phyloP scores from a whole-genome alignment of 2,888 invertebrate genomes.

The Drosophila maculinotata region DNA sequence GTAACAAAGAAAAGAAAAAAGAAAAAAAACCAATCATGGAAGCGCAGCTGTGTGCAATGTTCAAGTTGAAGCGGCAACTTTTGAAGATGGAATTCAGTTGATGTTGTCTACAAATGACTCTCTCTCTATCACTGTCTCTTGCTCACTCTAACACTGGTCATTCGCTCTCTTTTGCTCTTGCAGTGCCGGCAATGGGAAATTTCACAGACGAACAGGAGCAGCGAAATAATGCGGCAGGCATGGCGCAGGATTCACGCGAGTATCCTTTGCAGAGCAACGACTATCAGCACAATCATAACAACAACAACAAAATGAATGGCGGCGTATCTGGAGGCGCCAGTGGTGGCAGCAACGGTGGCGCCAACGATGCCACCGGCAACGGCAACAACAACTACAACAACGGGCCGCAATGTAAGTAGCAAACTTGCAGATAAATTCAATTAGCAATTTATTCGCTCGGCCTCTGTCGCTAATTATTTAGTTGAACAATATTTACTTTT shows the following conservation, averaged over 20 bases:
- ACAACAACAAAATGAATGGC: constrained; percentile 74
- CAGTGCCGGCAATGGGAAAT: constrained; percentile 87
- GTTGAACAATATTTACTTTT: constrained; percentile 77
- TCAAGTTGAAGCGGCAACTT: constrained; percentile 57
- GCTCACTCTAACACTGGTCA: not conserved
- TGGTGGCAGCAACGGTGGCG: constrained; percentile 58
- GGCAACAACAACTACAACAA: constrained; percentile 73
- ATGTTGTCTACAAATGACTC: constrained; percentile 33
- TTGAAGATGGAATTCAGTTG: constrained; percentile 53
- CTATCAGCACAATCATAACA: constrained; percentile 86
- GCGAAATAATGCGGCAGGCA: constrained; percentile 70
- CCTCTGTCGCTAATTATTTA: constrained; percentile 69
- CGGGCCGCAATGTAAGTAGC: constrained; percentile 80
- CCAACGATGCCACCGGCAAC: constrained; percentile 47
- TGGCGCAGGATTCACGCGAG: constrained; percentile 86
- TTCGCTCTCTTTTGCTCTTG: constrained; percentile 19
- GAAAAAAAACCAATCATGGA: constrained; percentile 61
- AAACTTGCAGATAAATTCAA: constrained; percentile 55
- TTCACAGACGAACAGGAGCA: constrained; percentile 87
- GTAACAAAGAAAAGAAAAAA: constrained; percentile 4
- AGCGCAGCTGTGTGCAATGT: constrained; percentile 65
- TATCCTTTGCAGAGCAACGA: constrained; percentile 89
- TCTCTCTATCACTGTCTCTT: constrained; percentile 15
- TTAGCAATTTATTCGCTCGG: constrained; percentile 38
- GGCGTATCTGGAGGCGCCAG: constrained; percentile 47